These are phyloP conservation scores for Brachystomella parvula DNA, from an alignment of 1,140 invertebrate genomes.

Conservation along the genomic window DNA sequence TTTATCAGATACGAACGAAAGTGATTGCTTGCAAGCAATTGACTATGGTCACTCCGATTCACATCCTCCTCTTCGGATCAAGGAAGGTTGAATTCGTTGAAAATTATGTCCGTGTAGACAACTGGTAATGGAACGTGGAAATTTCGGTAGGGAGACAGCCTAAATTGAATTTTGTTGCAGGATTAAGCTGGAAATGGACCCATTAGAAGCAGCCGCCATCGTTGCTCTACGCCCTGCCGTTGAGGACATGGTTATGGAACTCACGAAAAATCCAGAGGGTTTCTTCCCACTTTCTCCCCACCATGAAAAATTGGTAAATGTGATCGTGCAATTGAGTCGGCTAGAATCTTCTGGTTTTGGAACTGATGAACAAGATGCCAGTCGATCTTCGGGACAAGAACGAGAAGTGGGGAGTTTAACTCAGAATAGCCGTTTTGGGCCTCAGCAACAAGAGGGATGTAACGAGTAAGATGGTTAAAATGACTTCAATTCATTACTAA, in stretches of 20 bases:
- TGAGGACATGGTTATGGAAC: conserved; percentile 71
- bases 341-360: background rate
- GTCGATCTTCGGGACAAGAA: too few relatives aligned
- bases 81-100: conserved; percentile 66
- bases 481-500: too few relatives aligned
- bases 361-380: too few relatives aligned
- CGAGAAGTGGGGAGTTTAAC: too few relatives aligned
- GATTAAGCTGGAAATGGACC: conserved; percentile 82
- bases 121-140: conserved; percentile 52
- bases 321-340: conserved; percentile 17
- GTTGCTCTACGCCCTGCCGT: conserved; percentile 77
- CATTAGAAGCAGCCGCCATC: conserved; percentile 65
- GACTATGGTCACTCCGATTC: conserved; percentile 91
- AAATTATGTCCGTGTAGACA: conserved; percentile 65
- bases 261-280: conserved; percentile 65
- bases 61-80: conserved; percentile 82
- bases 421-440: too few relatives aligned
- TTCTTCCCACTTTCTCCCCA: conserved; percentile 36
- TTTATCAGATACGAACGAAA: conserved; percentile 69
- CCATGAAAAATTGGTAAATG: conserved; percentile 33
- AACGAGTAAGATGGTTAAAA: too few relatives aligned
- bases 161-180: conserved; percentile 40
- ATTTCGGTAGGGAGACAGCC: background rate
- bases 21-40: conserved; percentile 96
- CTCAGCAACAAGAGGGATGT: too few relatives aligned